phyloP scores from a whole-genome alignment of 2,797 vertebrate species.

The Microctenopoma lineatum region DNA sequence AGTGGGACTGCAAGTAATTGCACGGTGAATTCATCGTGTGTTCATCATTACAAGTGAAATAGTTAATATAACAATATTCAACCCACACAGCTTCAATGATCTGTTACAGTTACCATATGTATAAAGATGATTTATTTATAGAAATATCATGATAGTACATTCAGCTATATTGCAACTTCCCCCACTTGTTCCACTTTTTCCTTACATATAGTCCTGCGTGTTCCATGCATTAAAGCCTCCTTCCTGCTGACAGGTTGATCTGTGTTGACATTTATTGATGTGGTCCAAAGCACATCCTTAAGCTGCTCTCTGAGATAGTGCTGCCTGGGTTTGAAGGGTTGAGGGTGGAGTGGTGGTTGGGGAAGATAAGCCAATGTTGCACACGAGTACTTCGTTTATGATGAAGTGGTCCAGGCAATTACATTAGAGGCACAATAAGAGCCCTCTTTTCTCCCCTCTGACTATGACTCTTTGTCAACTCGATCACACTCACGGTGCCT shows the following conservation, averaged over 20 bases:
- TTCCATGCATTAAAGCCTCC: constrained; percentile 13
- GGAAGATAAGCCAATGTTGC: constrained; percentile 64
- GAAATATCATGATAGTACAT: background rate
- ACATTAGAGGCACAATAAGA: constrained; percentile 70
- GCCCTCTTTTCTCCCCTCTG: constrained; percentile 16
- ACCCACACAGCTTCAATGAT: background rate
- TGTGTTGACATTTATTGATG: constrained; percentile 61
- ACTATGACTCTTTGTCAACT: constrained; percentile 41
- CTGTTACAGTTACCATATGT: background rate
- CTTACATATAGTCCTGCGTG: constrained; percentile 9
- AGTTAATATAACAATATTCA: background rate
- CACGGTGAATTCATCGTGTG: background rate
- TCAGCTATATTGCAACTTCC: background rate
- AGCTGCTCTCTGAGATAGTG: constrained; percentile 57
- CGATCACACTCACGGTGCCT: constrained; percentile 27
- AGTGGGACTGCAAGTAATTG: background rate
- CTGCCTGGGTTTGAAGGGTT: constrained; percentile 36
- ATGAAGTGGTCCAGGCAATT: constrained; percentile 79
- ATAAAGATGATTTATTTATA: background rate
- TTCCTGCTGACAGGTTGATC: constrained; percentile 61
- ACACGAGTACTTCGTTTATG: constrained; percentile 73
- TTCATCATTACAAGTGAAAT: background rate
- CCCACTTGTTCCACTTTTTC: background rate
- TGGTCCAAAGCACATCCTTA: constrained; percentile 51
- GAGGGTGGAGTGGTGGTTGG: constrained; percentile 49